Percentiles rank a stretch among this genome's conserved stretches.
Evolutionary conservation across 2,797 vertebrate species (phyloP).

Genomic region (Cyprinodon diabolis): DNA sequence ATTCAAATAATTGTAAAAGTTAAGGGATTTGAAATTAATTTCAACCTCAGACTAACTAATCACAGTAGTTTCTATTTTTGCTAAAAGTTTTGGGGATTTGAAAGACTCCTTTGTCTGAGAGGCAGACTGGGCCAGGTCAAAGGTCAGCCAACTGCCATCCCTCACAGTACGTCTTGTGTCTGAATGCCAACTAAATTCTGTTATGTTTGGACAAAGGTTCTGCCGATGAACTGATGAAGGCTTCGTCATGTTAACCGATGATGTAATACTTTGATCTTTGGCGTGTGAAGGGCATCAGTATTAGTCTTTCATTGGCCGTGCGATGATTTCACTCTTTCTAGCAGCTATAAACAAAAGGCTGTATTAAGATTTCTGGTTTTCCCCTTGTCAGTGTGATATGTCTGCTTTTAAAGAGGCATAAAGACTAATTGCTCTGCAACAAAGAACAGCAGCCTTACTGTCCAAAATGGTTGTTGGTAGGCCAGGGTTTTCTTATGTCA

Average conservation of each 20-base stretch:
- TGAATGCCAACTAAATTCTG: slow-evolving; percentile 62
- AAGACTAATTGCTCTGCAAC: neutral
- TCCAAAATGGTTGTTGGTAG: neutral
- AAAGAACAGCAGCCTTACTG: neutral
- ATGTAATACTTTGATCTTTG: slow-evolving; percentile 55
- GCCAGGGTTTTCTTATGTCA: slow-evolving; percentile 1
- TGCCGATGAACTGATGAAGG: slow-evolving; percentile 61
- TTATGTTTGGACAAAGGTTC: slow-evolving; percentile 65
- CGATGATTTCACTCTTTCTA: slow-evolving; percentile 13
- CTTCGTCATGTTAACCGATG: slow-evolving; percentile 56
- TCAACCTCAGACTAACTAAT: slow-evolving; percentile 23
- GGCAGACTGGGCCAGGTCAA: slow-evolving; percentile 70
- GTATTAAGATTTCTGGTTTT: slow-evolving; percentile 5
- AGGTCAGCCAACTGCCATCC: slow-evolving; percentile 61
- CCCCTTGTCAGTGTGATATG: neutral
- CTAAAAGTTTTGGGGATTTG: slow-evolving; percentile 48
- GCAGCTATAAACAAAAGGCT: neutral
- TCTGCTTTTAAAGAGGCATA: neutral
- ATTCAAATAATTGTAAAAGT: neutral
- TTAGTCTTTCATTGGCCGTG: slow-evolving; percentile 30
- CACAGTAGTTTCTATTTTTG: slow-evolving; percentile 46
- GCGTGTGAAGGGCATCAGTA: slow-evolving; percentile 20
- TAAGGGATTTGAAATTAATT: slow-evolving; percentile 17
- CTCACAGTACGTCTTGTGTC: slow-evolving; percentile 65
- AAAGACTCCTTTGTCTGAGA: slow-evolving; percentile 67